These are phyloP conservation scores for Aurelia sp. DNA, from an alignment of 30 jellyfish, hydroid and myxozoan genomes.

Conservation along the genomic window DNA sequence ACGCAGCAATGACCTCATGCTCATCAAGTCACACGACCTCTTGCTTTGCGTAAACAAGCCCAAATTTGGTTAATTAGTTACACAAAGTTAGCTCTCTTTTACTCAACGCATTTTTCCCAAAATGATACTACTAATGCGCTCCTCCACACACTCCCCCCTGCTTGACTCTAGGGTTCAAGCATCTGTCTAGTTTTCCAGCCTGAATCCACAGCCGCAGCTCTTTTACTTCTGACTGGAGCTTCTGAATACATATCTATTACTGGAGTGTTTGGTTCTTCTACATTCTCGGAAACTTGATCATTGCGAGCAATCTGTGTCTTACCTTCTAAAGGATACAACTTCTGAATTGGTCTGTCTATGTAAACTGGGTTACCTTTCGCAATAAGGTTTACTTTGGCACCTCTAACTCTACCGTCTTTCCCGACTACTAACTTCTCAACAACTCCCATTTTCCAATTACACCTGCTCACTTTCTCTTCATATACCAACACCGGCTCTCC, in stretches of 20 bases:
- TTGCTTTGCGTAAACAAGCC: too few species aligned
- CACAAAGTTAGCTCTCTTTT: too few species aligned
- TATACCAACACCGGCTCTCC: not conserved
- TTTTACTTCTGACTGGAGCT: not conserved
- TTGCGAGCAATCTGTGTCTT: not conserved
- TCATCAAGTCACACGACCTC: too few species aligned
- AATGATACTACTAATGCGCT: not conserved
- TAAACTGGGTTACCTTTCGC: not conserved
- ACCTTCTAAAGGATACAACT: too few species aligned
- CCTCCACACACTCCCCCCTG: slow-evolving; percentile 26
- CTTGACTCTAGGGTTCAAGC: not conserved
- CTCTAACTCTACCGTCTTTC: not conserved
- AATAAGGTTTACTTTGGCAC: not conserved
- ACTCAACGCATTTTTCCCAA: too few species aligned
- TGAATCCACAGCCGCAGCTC: slow-evolving; percentile 18
- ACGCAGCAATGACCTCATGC: too few species aligned
- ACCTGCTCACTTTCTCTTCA: slow-evolving; percentile 1
- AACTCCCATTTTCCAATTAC: slow-evolving; percentile 3
- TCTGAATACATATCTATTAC: not conserved
- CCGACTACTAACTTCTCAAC: not conserved
- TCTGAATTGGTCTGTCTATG: slow-evolving; percentile 1
- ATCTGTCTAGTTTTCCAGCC: slow-evolving; percentile 4
- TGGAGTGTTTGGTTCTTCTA: not conserved
- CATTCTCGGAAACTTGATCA: not conserved
- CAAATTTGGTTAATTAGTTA: too few species aligned